Base-by-base conservation (phyloP, 1,140 invertebrate species). In the Drosophila jambulina region DNA sequence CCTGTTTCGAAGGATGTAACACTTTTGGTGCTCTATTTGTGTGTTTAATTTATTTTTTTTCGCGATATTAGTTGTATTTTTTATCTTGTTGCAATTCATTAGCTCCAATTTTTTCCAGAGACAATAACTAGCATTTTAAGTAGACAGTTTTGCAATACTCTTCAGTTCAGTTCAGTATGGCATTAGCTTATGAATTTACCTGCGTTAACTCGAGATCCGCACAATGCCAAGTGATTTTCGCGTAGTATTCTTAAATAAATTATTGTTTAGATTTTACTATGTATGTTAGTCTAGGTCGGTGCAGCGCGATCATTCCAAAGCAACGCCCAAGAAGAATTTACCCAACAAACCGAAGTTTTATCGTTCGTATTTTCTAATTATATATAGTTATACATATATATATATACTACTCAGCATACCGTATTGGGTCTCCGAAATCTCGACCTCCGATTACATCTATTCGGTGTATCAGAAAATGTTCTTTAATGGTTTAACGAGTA, bases 171-270 rank as follows among this genome's bases (percentile, higher is more conserved):
- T 67, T 59, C 68, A 71, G 40, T 42, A 48, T 46, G 19, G 57
- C 5, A 36, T 46, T 51, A 49, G 48, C 27, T 64, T 54, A 25
- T 49, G 42, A 46, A 34, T 54, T 54, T 64, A 65, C 63, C 56
- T 75, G 38, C 68, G 56, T 69, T 62, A 46, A 67, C 54, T 63
- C 60, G 27, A 71, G 38, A 53, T 72, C 62, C 85, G 84, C 84
- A 88, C 85, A 88, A 88, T 84, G 78, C 80, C 80, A 84, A 75
- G 84, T 90, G 85, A 88, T 90, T 88, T 84, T 79, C 29, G 59
- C 78, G 68, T 80, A 88, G 84, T 88, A 88, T 88, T 90, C 69
- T 61, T 84, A 60, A 81, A 71, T 76, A 90, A 65, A 61, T 71
- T 75, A 51, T 74, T 80, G 58, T 88, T 88, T 88, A 83, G 72